A percentile compares a stretch with the other conserved stretches of the same genome.
Conservation (phyloP, 2,113 vertebrate genomes). For the Psittacus erithacus region DNA sequence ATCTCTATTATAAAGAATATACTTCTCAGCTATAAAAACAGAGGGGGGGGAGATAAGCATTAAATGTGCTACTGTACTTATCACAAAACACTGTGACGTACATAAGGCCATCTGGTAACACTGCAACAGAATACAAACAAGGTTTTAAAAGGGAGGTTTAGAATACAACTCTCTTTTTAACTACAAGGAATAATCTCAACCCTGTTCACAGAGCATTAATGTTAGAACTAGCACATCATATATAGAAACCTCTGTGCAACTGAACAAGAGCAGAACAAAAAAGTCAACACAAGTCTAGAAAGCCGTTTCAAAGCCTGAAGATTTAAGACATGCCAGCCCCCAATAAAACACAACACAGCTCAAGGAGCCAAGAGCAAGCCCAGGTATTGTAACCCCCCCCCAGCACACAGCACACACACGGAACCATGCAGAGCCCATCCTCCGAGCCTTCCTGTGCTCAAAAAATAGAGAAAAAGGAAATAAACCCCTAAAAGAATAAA, state of each 20-base stretch:
- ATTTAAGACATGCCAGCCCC: constrained; percentile 43
- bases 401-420: constrained; percentile 30
- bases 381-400: background rate
- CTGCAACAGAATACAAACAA: constrained; percentile 66
- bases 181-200: constrained; percentile 38
- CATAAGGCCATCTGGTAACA: constrained; percentile 72
- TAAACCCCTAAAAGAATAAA: background rate
- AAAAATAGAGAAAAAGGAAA: background rate
- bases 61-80: constrained; percentile 64
- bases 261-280: constrained; percentile 59
- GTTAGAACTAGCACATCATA: constrained; percentile 14
- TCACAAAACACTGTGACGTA: constrained; percentile 67
- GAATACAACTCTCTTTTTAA: background rate
- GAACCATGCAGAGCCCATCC: constrained; percentile 37
- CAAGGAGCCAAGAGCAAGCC: constrained; percentile 44
- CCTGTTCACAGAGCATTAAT: constrained; percentile 45
- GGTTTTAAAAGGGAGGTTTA: constrained; percentile 30
- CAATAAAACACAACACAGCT: background rate
- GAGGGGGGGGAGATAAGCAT: constrained; percentile 2
- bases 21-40: constrained; percentile 47
- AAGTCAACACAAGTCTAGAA: constrained; percentile 39
- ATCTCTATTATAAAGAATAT: background rate
- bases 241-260: constrained; percentile 57
- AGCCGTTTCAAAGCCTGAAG: constrained; percentile 54
- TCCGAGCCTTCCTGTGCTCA: background rate